These are phyloP conservation scores for Ischnus inquisitorius DNA, from an alignment of 2,888 invertebrate genomes.

Conservation along the genomic window DNA sequence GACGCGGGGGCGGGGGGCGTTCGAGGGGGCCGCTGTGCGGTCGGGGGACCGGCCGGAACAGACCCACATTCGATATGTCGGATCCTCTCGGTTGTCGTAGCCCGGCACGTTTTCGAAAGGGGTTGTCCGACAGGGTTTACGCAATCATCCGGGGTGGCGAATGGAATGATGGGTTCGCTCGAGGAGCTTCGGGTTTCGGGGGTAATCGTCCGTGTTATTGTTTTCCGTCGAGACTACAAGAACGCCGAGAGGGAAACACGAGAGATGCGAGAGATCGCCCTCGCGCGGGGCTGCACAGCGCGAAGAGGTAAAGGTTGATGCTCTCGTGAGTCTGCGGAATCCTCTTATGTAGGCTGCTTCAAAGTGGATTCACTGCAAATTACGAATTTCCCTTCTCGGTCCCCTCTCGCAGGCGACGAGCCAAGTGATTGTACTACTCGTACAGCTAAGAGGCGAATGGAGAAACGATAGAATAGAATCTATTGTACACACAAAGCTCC, in stretches of 20 bases:
- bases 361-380: conserved; percentile 77
- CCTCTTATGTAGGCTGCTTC: conserved; percentile 74
- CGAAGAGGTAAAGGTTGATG: neutral
- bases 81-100: conserved; percentile 37
- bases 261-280: conserved; percentile 19
- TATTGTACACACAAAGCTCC: conserved; percentile 47
- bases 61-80: conserved; percentile 6
- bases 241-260: conserved; percentile 20
- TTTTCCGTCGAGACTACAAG: conserved; percentile 72
- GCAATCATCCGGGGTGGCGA: conserved; percentile 68
- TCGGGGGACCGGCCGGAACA: neutral
- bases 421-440: conserved; percentile 64
- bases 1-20: neutral
- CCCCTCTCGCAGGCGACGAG: conserved; percentile 50
- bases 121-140: conserved; percentile 55
- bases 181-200: conserved; percentile 71
- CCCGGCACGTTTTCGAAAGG: conserved; percentile 19
- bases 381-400: conserved; percentile 72
- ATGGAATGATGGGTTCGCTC: conserved; percentile 71
- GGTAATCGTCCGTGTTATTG: conserved; percentile 78
- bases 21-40: neutral
- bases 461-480: conserved; percentile 66
- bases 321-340: conserved; percentile 74
- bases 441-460: conserved; percentile 69
- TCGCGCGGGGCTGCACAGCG: neutral